A percentile compares a stretch with the other conserved stretches of the same genome.
These are phyloP conservation scores for Neoaliturus tenellus DNA, from an alignment of 2,888 invertebrate species.

Conservation along the genomic window DNA sequence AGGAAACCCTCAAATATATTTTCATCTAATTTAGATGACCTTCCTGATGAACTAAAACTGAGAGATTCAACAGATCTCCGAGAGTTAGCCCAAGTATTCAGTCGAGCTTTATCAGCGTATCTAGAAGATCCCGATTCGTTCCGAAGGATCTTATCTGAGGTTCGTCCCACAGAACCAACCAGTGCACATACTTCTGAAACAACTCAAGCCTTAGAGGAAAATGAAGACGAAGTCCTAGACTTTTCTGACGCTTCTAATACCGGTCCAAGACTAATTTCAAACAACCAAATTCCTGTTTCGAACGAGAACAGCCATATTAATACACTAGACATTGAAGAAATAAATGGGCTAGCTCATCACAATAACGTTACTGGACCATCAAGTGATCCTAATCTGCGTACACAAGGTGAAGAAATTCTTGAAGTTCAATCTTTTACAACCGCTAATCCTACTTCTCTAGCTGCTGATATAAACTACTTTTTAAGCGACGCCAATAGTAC, in stretches of 20 bases:
- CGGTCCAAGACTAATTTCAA: constrained; percentile 69
- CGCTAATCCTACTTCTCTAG: constrained; percentile 57
- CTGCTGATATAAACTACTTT: constrained; percentile 58
- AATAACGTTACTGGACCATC: constrained; percentile 30
- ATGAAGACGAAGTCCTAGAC: constrained; percentile 82
- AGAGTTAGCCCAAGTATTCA: constrained; percentile 89
- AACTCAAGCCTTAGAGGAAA: constrained; percentile 71
- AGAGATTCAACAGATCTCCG: constrained; percentile 74
- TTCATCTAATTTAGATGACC: constrained; percentile 41
- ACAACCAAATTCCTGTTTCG: constrained; percentile 65
- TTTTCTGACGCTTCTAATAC: constrained; percentile 81
- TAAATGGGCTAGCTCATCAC: constrained; percentile 52
- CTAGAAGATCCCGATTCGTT: constrained; percentile 90
- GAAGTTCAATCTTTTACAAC: constrained; percentile 41
- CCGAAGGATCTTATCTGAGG: constrained; percentile 83
- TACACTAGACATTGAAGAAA: constrained; percentile 64
- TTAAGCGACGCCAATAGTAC: constrained; percentile 55
- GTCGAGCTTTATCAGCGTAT: constrained; percentile 88
- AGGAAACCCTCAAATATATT: constrained; percentile 38
- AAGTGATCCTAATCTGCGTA: constrained; percentile 19
- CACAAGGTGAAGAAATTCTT: constrained; percentile 44
- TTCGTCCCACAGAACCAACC: constrained; percentile 82
- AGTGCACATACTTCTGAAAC: constrained; percentile 75
- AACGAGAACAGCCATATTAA: constrained; percentile 25
- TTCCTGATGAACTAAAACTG: constrained; percentile 59